Evolutionary conservation across 2,888 invertebrate genomes (phyloP).

Genomic region (Macrophya annulata): DNA sequence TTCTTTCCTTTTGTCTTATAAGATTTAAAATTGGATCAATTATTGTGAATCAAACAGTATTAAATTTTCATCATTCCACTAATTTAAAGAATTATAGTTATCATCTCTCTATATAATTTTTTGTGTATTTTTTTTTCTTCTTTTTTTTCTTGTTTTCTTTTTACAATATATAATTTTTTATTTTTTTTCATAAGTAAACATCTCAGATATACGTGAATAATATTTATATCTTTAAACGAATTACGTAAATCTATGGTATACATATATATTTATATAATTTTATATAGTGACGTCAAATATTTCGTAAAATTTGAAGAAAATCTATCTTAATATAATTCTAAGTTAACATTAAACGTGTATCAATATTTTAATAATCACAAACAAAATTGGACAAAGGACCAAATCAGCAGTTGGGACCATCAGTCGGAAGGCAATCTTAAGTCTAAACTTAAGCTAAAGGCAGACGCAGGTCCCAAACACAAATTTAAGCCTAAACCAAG

Average conservation of each 20-base stretch:
- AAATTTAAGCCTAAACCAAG: conserved; percentile 68
- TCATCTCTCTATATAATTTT: not conserved
- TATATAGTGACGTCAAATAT: not conserved
- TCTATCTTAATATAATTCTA: conserved; percentile 63
- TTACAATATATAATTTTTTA: not conserved
- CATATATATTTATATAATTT: not conserved
- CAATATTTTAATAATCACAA: conserved; percentile 77
- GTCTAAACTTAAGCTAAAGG: conserved; percentile 53
- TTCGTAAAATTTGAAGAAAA: conserved; percentile 6
- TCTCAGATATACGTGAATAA: not conserved
- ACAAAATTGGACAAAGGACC: conserved; percentile 76
- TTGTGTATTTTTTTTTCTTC: not conserved
- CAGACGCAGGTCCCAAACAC: conserved; percentile 65
- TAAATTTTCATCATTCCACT: not conserved
- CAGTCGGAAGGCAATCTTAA: conserved; percentile 52
- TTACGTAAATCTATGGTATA: not conserved
- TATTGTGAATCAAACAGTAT: conserved; percentile 32
- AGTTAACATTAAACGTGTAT: conserved; percentile 71
- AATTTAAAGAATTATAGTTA: conserved; percentile 12
- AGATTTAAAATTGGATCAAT: not conserved
- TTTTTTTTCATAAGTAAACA: not conserved
- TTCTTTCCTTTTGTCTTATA: not conserved
- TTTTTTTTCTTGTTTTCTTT: not conserved
- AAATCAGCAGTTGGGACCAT: conserved; percentile 56
- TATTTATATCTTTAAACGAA: conserved; percentile 7